Percentiles rank a stretch among this genome's conserved stretches.
Evolutionary conservation across 2,888 invertebrate species (phyloP).

Genomic region (Aleiodes leptofemur): DNA sequence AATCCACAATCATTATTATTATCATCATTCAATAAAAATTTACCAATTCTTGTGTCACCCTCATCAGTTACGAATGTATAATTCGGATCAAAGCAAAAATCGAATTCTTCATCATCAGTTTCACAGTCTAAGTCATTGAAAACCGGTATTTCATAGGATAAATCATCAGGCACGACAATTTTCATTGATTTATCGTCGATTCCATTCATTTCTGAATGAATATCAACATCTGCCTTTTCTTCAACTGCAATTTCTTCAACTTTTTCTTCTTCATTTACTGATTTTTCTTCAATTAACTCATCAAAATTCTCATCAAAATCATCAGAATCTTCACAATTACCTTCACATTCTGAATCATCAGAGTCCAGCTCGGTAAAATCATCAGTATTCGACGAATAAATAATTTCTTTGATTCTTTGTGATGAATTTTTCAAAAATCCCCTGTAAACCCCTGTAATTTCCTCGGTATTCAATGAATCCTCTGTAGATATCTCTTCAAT

Average conservation of each 20-base stretch:
- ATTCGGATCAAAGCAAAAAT: not conserved
- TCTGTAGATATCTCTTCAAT: not conserved
- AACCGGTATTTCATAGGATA: slow-evolving; percentile 40
- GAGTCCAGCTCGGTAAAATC: slow-evolving; percentile 50
- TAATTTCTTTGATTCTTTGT: not conserved
- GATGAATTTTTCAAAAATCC: slow-evolving; percentile 22
- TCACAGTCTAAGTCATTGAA: slow-evolving; percentile 53
- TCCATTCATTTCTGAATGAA: not conserved
- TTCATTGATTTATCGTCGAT: not conserved
- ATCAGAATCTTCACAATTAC: not conserved
- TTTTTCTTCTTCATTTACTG: not conserved
- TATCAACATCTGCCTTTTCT: not conserved
- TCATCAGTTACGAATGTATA: not conserved
- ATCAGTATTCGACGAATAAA: slow-evolving; percentile 14
- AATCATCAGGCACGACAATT: not conserved
- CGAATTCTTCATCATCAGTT: slow-evolving; percentile 40
- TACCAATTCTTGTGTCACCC: not conserved
- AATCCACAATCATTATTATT: too few relatives aligned
- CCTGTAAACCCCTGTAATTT: not conserved
- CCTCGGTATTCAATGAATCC: not conserved
- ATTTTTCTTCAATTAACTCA: not conserved
- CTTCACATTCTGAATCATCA: slow-evolving; percentile 48
- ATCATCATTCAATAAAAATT: too few relatives aligned
- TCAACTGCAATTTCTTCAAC: too few relatives aligned
- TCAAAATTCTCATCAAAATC: not conserved